phyloP scores from a whole-genome alignment of 2,113 vertebrate genomes.

The Butorides virescens region DNA sequence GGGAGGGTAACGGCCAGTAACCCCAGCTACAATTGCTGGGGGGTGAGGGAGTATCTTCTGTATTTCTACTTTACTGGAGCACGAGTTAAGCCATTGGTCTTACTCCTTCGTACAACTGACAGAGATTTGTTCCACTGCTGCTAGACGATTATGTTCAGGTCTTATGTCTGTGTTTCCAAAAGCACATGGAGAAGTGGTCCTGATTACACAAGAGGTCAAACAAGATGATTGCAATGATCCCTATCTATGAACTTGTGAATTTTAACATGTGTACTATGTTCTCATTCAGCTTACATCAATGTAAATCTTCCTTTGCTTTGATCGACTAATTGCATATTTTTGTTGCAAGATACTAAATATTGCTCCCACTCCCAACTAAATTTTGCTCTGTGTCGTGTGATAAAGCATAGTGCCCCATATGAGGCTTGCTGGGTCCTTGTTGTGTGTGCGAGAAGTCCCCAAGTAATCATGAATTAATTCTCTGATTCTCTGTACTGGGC shows the following conservation, averaged over 20 bases:
- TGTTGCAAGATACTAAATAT: neutral
- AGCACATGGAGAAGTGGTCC: neutral
- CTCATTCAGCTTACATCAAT: neutral
- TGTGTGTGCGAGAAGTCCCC: neutral
- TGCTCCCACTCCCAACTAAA: neutral
- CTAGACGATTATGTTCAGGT: neutral
- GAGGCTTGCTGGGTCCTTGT: accelerated
- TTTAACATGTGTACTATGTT: neutral
- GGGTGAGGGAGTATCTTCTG: neutral
- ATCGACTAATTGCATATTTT: neutral
- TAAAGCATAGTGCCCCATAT: neutral
- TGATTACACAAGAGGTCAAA: neutral
- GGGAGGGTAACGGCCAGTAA: neutral
- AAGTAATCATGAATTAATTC: neutral
- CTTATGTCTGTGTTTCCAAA: neutral
- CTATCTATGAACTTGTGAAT: neutral
- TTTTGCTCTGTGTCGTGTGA: neutral
- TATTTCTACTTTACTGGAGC: neutral
- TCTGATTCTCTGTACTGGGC: neutral
- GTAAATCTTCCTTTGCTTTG: neutral
- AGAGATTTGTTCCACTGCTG: neutral
- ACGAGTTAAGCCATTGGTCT: neutral
- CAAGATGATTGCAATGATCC: neutral
- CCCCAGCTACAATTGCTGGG: neutral
- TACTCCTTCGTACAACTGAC: neutral